Evolutionary conservation across 2,888 invertebrate species (phyloP).

Genomic region (Caenorhabditis sp.): DNA sequence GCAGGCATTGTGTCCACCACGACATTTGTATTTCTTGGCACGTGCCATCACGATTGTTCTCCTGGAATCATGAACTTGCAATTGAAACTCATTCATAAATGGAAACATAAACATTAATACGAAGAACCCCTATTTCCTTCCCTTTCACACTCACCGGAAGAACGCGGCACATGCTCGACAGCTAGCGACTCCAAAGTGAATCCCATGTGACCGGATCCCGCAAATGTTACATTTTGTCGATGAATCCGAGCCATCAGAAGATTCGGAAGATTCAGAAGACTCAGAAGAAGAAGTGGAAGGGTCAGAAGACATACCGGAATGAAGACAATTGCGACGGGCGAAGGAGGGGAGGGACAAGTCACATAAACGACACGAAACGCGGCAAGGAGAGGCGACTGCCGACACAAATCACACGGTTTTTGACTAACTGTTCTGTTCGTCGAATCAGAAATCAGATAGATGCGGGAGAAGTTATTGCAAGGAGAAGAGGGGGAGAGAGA

Average conservation of each 20-base stretch:
- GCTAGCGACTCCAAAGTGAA: conserved; percentile 48
- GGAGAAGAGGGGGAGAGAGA: background rate
- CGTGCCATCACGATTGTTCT: conserved; percentile 63
- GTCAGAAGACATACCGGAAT: conserved; percentile 40
- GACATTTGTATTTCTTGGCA: conserved; percentile 61
- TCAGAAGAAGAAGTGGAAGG: conserved; percentile 33
- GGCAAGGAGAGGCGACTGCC: conserved; percentile 5
- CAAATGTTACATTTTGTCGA: conserved; percentile 24
- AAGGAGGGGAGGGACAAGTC: conserved; percentile 1
- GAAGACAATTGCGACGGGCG: conserved; percentile 4
- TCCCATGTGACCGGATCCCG: conserved; percentile 28
- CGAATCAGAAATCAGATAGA: conserved; percentile 37
- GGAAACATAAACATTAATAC: background rate
- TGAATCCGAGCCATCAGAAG: background rate
- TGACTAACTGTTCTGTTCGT: conserved; percentile 40
- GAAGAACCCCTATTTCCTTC: no score
- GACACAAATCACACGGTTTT: conserved; percentile 54
- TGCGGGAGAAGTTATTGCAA: background rate
- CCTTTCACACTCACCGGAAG: no score
- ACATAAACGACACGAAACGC: conserved; percentile 34
- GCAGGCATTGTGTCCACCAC: conserved; percentile 59
- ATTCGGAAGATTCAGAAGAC: conserved; percentile 12
- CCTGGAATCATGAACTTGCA: conserved; percentile 20
- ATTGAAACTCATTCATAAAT: no score
- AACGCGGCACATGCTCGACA: conserved; percentile 52